Conservation (phyloP, 2,113 vertebrate genomes). For the Perognathus longimembris region DNA sequence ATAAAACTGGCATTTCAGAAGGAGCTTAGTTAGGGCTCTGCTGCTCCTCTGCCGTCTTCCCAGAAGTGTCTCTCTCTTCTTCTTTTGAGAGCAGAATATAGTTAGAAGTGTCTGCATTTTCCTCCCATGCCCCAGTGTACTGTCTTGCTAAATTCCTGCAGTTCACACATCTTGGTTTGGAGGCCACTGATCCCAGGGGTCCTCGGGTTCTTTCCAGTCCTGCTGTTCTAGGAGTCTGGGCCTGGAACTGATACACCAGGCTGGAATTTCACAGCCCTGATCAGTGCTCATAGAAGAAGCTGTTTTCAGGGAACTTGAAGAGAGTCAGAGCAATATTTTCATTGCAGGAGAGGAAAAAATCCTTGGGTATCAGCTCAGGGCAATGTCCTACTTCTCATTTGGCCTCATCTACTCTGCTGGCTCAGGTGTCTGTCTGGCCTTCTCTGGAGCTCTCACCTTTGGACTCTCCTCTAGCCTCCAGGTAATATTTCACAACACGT, state of each 20-base stretch:
- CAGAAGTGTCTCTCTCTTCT: too few relatives aligned
- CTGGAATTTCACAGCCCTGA: not conserved
- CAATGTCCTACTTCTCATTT: not conserved
- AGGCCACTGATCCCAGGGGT: not conserved
- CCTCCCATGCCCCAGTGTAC: not conserved
- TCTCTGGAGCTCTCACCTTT: not conserved
- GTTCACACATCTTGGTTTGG: not conserved
- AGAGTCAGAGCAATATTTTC: not conserved
- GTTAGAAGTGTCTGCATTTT: conserved; percentile 14
- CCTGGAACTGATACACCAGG: not conserved
- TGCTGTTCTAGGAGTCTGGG: not conserved
- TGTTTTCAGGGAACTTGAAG: not conserved
- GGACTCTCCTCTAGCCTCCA: not conserved
- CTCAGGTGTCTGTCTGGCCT: not conserved
- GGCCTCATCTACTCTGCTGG: not conserved
- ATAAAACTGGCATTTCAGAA: too few relatives aligned
- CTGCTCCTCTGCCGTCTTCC: too few relatives aligned
- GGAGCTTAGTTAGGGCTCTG: too few relatives aligned
- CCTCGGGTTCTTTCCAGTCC: not conserved
- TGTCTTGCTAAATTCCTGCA: not conserved
- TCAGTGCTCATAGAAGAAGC: not conserved
- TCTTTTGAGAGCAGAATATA: conserved; percentile 50
- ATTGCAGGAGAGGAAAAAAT: not conserved
- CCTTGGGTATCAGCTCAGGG: not conserved
- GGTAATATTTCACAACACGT: not conserved